These are phyloP conservation scores for Lamprologus callipterus DNA, from an alignment of 2,113 vertebrate species.

Conservation along the genomic window DNA sequence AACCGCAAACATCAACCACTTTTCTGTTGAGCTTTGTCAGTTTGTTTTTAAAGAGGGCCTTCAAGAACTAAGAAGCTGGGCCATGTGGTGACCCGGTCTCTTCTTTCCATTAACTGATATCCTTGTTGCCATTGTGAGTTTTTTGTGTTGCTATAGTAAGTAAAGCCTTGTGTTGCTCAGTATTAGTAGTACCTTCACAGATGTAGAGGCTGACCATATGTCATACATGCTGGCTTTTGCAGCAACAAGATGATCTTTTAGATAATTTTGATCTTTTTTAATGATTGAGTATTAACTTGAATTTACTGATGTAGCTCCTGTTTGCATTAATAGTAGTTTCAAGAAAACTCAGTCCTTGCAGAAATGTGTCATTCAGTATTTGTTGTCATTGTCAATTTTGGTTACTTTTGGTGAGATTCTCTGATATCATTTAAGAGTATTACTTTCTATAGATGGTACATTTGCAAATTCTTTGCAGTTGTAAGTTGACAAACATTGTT, in stretches of 20 bases:
- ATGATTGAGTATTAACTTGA: not conserved
- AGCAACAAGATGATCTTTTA: not conserved
- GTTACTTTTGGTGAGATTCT: not conserved
- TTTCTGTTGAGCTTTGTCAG: not conserved
- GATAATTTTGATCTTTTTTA: not conserved
- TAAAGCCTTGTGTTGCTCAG: not conserved
- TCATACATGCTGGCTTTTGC: not conserved
- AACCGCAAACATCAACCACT: not conserved
- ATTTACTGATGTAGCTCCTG: not conserved
- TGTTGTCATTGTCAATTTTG: not conserved
- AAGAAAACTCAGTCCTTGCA: not conserved
- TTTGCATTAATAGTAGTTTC: not conserved
- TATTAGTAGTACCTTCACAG: not conserved
- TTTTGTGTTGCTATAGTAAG: not conserved
- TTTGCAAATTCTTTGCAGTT: not conserved
- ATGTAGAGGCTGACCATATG: not conserved
- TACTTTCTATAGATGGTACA: not conserved
- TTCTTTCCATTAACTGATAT: not conserved
- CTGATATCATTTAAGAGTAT: not conserved
- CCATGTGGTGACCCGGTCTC: not conserved
- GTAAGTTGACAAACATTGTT: not conserved
- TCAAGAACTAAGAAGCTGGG: not conserved
- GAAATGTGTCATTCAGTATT: not conserved
- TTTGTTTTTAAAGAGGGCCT: not conserved
- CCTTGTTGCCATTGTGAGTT: not conserved